A percentile compares a stretch with the other conserved stretches of the same genome.
Evolutionary conservation across 2,888 invertebrate species (phyloP).

Genomic region (Dolichopus griseipennis): DNA sequence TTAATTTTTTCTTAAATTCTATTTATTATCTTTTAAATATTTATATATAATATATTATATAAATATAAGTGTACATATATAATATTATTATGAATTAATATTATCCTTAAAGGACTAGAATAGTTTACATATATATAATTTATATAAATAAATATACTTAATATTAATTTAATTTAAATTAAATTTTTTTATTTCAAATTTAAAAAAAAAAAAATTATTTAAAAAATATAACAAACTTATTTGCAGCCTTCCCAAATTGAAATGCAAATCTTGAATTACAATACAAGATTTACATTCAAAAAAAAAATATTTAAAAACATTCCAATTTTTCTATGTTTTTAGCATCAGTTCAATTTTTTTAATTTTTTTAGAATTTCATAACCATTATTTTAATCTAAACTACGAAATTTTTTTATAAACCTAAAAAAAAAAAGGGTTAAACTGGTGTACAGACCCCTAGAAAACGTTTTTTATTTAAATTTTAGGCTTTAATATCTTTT

Average conservation of each 20-base stretch:
- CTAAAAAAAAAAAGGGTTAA: too few relatives aligned
- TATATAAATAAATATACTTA: not conserved
- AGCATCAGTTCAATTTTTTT: not conserved
- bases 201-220: not conserved
- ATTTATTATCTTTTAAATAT: not conserved
- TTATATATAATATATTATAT: not conserved
- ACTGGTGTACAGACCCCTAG: too few relatives aligned
- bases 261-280: too few relatives aligned
- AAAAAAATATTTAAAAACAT: too few relatives aligned
- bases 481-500: too few relatives aligned
- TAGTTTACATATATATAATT: not conserved
- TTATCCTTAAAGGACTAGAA: slow-evolving; percentile 1
- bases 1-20: not conserved
- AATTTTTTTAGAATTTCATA: not conserved
- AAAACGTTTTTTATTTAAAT: too few relatives aligned
- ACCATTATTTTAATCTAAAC: not conserved
- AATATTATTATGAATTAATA: too few relatives aligned
- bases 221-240: not conserved
- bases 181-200: too few relatives aligned
- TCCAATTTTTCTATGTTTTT: too few relatives aligned
- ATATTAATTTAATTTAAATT: not conserved
- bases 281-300: too few relatives aligned
- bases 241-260: not conserved
- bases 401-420: too few relatives aligned
- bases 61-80: too few relatives aligned